Percentiles rank a stretch among this genome's conserved stretches.
Conservation (phyloP, 2,888 invertebrate genomes). For the Drosophila nr. perissopoda region DNA sequence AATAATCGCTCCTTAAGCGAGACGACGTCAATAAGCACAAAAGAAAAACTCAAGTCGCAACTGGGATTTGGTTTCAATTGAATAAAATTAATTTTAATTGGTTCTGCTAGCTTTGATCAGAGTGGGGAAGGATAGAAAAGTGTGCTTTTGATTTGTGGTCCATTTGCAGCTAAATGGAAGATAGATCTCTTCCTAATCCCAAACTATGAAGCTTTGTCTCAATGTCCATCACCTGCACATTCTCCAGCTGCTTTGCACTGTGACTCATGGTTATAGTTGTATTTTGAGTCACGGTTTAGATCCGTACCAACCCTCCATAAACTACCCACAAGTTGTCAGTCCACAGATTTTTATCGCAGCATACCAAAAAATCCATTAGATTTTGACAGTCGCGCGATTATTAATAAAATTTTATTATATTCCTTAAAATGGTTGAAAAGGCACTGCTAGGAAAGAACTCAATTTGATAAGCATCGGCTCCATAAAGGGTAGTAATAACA, state of each 20-base stretch:
- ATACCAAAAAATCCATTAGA: constrained; percentile 70
- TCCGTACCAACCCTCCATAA: constrained; percentile 49
- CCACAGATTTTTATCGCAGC: constrained; percentile 66
- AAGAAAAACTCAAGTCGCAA: constrained; percentile 66
- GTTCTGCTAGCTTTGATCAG: constrained; percentile 20
- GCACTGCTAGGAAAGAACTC: constrained; percentile 27
- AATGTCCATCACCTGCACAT: constrained; percentile 12
- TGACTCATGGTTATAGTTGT: constrained; percentile 25
- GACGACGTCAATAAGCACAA: constrained; percentile 42
- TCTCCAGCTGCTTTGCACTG: constrained; percentile 22
- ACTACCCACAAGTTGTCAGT: constrained; percentile 58
- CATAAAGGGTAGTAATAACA: constrained; percentile 54
- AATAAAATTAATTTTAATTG: constrained; percentile 80
- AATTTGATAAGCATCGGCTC: constrained; percentile 57
- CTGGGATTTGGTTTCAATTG: constrained; percentile 74
- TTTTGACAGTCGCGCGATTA: constrained; percentile 71
- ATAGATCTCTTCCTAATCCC: not conserved
- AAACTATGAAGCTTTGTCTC: constrained; percentile 2
- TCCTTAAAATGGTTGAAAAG: constrained; percentile 38
- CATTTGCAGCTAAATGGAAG: not conserved
- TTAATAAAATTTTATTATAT: constrained; percentile 73
- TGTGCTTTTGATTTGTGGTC: constrained; percentile 27
- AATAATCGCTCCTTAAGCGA: constrained; percentile 78
- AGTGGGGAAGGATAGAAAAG: not conserved
- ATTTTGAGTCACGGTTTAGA: constrained; percentile 25